These are phyloP conservation scores for Desoria tigrina DNA, from an alignment of 2,888 invertebrate species.

Conservation along the genomic window DNA sequence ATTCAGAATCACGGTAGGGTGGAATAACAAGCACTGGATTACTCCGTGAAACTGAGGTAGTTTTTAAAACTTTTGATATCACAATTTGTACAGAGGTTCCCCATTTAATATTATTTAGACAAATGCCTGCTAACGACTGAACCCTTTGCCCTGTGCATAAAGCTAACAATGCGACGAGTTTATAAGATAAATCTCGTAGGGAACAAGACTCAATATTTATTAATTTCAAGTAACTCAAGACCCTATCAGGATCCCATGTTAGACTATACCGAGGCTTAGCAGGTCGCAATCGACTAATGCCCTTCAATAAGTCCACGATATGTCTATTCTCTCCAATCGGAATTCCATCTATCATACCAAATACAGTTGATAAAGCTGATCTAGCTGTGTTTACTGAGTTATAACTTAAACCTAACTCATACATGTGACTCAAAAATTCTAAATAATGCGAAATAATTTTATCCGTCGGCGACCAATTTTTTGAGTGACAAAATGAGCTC, in stretches of 20 bases:
- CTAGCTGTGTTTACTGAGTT: conserved; percentile 28
- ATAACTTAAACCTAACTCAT: conserved; percentile 21
- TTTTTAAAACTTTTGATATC: too few species aligned
- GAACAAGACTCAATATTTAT: too few species aligned
- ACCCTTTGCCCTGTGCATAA: too few species aligned
- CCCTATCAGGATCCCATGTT: background rate
- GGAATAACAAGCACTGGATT: background rate
- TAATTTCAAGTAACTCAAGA: too few species aligned
- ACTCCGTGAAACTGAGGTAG: too few species aligned
- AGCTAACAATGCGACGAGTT: too few species aligned
- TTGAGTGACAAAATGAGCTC: background rate
- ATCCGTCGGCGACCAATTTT: background rate
- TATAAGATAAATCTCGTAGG: too few species aligned
- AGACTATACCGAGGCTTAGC: background rate
- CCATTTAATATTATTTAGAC: too few species aligned
- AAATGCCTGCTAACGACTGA: too few species aligned
- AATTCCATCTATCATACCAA: background rate
- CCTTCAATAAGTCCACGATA: background rate
- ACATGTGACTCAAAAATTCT: conserved; percentile 14
- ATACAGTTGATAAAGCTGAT: conserved; percentile 28
- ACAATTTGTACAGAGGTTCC: too few species aligned
- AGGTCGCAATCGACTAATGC: background rate
- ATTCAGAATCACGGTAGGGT: background rate
- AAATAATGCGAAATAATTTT: background rate
- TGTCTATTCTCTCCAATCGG: background rate